A percentile compares a stretch with the other conserved stretches of the same genome.
These are phyloP conservation scores for Asobara japonica DNA, from an alignment of 1,140 invertebrate species.

Conservation along the genomic window DNA sequence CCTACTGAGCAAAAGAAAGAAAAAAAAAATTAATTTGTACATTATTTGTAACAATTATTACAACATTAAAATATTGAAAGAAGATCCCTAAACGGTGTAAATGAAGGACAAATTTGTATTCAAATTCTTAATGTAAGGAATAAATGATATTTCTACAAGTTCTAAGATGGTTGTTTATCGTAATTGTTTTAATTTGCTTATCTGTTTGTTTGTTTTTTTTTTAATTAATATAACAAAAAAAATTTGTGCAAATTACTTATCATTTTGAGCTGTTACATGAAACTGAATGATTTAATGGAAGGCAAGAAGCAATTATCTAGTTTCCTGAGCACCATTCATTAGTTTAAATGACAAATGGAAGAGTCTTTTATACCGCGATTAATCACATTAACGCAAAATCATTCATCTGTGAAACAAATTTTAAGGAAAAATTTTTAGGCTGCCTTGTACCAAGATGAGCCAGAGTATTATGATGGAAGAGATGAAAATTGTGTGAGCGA, in stretches of 20 bases:
- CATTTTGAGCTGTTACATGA: neutral
- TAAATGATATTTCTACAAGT: slow-evolving; percentile 60
- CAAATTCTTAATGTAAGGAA: slow-evolving; percentile 53
- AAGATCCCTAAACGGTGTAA: neutral
- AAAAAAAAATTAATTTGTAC: too few relatives aligned
- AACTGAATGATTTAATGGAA: slow-evolving; percentile 1
- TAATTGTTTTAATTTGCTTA: slow-evolving; percentile 39
- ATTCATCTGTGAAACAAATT: neutral
- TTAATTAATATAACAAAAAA: too few relatives aligned
- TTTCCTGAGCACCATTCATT: slow-evolving; percentile 41
- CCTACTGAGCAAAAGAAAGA: too few relatives aligned
- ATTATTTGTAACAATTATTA: slow-evolving; percentile 15
- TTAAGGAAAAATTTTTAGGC: slow-evolving; percentile 52
- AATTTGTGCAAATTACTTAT: neutral
- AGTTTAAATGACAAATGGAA: neutral
- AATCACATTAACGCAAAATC: neutral
- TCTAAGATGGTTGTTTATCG: slow-evolving; percentile 45
- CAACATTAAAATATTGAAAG: neutral
- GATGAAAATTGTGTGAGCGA: slow-evolving; percentile 43
- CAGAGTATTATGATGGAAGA: slow-evolving; percentile 45
- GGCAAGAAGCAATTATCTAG: slow-evolving; percentile 24
- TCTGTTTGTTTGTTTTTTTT: too few relatives aligned
- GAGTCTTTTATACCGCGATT: neutral
- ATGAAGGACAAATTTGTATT: slow-evolving; percentile 50
- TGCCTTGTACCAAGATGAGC: slow-evolving; percentile 45